Conservation (phyloP, 1,140 invertebrate genomes). For the Drosophila burlai region DNA sequence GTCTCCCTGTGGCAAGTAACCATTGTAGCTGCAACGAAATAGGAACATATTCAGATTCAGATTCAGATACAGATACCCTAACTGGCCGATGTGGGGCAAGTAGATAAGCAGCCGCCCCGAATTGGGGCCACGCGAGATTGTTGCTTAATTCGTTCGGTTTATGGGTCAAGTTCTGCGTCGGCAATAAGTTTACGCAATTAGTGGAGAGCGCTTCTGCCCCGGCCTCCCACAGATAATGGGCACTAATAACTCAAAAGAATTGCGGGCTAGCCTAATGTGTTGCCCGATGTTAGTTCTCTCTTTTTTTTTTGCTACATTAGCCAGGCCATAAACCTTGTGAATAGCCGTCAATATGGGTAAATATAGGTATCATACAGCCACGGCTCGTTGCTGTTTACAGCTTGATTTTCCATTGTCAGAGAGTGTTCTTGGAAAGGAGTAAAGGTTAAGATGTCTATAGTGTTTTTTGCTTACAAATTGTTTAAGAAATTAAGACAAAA, state of each 20-base stretch:
- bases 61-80: constrained; percentile 16
- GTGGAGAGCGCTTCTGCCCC: constrained; percentile 12
- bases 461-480: background rate
- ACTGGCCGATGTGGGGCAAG: constrained; percentile 59
- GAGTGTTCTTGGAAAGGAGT: background rate
- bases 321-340: constrained; percentile 45
- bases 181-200: constrained; percentile 67
- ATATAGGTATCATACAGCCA: constrained; percentile 11
- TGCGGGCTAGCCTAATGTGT: constrained; percentile 22
- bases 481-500: background rate
- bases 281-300: constrained; percentile 10
- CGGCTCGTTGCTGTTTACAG: background rate
- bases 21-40: constrained; percentile 94
- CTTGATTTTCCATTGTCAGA: background rate
- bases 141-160: constrained; percentile 61
- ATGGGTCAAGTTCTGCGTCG: constrained; percentile 73
- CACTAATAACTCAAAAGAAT: constrained; percentile 62
- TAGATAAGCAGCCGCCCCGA: constrained; percentile 10
- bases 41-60: constrained; percentile 25
- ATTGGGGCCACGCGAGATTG: constrained; percentile 30
- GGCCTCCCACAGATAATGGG: constrained; percentile 42
- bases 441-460: background rate
- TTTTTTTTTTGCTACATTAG: constrained; percentile 49
- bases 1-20: constrained; percentile 95
- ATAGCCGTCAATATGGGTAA: constrained; percentile 12